Percentiles rank a stretch among this genome's conserved stretches.
Evolutionary conservation across 2,797 vertebrate genomes (phyloP).

Genomic region (Oreochromis grahami): DNA sequence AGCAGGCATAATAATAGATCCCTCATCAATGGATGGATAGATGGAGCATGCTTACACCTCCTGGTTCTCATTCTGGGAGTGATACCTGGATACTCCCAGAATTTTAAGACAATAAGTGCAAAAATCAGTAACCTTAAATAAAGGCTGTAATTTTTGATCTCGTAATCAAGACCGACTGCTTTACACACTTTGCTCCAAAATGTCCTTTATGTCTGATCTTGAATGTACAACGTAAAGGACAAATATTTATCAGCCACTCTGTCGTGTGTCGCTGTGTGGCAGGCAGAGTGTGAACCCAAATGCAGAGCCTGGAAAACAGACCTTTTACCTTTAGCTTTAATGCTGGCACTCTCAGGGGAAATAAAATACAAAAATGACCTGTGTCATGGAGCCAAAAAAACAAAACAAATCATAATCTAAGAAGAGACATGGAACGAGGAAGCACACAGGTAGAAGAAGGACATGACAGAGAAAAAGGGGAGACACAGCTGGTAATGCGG

Average conservation of each 20-base stretch:
- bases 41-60: background rate
- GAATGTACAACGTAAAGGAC: background rate
- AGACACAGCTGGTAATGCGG: background rate
- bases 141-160: background rate
- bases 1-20: background rate
- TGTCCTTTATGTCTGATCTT: background rate
- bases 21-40: background rate
- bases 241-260: background rate
- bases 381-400: fast-evolving
- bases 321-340: background rate
- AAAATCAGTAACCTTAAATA: background rate
- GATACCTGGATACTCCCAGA: background rate
- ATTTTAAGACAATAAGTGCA: background rate
- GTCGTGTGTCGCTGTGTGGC: background rate
- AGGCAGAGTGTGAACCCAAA: background rate
- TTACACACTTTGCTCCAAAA: background rate
- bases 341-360: background rate
- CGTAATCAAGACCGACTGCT: background rate
- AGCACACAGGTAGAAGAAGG: fast-evolving
- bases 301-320: background rate
- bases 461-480: background rate
- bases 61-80: fast-evolving
- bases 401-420: background rate
- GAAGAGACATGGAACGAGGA: background rate
- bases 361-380: background rate